Evolutionary conservation across 2,113 vertebrate genomes (phyloP).

Genomic region (Sceloporus tristichus): DNA sequence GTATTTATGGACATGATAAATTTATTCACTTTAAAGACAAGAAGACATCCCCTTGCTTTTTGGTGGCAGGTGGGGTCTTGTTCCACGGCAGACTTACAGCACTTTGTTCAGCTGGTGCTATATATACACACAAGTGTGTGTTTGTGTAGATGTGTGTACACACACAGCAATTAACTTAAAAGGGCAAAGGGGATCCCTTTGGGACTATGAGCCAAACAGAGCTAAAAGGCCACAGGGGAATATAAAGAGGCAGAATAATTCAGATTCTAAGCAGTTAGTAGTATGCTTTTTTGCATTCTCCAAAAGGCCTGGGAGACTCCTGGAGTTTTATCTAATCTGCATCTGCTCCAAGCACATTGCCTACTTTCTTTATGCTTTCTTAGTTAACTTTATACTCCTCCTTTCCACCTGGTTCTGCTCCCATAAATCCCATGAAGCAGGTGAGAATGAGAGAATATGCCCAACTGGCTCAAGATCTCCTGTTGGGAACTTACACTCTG

Average conservation of each 20-base stretch:
- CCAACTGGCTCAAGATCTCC: too few relatives aligned
- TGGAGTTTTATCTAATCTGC: background rate
- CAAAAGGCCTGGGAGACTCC: constrained; percentile 8
- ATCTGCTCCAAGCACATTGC: background rate
- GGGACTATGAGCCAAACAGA: background rate
- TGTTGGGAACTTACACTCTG: too few relatives aligned
- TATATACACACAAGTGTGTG: too few relatives aligned
- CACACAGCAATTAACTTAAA: constrained; percentile 1
- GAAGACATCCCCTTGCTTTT: too few relatives aligned
- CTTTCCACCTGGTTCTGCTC: too few relatives aligned
- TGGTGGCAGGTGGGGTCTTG: too few relatives aligned
- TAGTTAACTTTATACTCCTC: too few relatives aligned
- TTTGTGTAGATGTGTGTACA: too few relatives aligned
- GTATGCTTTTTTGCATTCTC: constrained; percentile 22
- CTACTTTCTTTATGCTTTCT: background rate
- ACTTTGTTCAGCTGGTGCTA: background rate
- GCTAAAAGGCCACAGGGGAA: background rate
- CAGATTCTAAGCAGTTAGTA: constrained; percentile 1
- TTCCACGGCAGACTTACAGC: background rate
- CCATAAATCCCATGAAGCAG: too few relatives aligned
- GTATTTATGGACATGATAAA: background rate
- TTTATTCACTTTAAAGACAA: background rate
- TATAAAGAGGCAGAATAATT: constrained; percentile 10
- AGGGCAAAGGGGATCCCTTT: background rate
- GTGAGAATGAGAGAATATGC: too few relatives aligned